Evolutionary conservation across 2,888 invertebrate species (phyloP), one percentile per base, ranked within the genome.

Genomic region (Pristionchus exspectatus): DNA sequence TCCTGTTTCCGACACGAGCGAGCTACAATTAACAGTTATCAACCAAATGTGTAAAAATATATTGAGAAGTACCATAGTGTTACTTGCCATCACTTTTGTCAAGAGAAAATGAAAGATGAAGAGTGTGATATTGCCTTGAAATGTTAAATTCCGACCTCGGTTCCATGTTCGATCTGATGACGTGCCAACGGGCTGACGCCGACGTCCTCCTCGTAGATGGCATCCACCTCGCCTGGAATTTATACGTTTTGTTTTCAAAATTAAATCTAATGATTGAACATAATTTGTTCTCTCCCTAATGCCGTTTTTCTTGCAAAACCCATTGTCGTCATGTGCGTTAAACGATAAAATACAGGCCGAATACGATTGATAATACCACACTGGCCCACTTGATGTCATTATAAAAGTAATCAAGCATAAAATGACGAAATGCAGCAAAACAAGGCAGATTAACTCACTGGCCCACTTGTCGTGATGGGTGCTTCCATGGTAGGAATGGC

Each of bases 201-300:
- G 24, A 90, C 91, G 90, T 91, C 91, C 81, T 93, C 93, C 84
- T 93, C 92, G 87, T 91, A 91, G 88, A 91, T 81, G 30, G 33
- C 63, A 21, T 83, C 66, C 12, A 59, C 54, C 63, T 89, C 89
- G 38, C 66, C 89, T 89, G 14, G 7, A 74, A 56, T 14, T n/a
- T 33, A 24, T n/a, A n/a, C n/a, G n/a, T n/a, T n/a, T n/a, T n/a
- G n/a, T n/a, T n/a, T n/a, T n/a, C n/a, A n/a, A n/a, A n/a, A n/a
- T n/a, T n/a, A n/a, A n/a, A n/a, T n/a, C n/a, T n/a, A n/a, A n/a
- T n/a, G n/a, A n/a, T n/a, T n/a, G n/a, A n/a, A n/a, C n/a, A n/a
- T n/a, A n/a, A n/a, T n/a, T n/a, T n/a, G n/a, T n/a, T n/a, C n/a
- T n/a, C n/a, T n/a, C n/a, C n/a, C n/a, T n/a, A n/a, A n/a, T n/a